These are phyloP conservation scores for Neodiprion fabricii DNA, from an alignment of 1,140 invertebrate genomes.

Conservation along the genomic window DNA sequence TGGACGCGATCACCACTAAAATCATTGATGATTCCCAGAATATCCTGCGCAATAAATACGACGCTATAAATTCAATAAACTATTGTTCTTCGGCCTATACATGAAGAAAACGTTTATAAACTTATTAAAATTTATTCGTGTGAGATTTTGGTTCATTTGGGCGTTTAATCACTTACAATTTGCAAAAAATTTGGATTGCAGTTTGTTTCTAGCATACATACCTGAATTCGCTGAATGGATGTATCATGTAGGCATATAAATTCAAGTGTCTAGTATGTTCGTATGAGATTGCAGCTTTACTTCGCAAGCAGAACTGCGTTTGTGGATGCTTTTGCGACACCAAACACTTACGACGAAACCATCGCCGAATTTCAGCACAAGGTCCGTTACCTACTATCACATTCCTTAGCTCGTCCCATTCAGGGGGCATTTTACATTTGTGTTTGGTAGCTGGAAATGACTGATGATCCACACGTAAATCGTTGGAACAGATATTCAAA, in stretches of 20 bases:
- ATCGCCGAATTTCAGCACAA: constrained; percentile 31
- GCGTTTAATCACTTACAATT: constrained; percentile 2
- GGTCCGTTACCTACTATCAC: constrained; percentile 23
- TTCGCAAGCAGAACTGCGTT: constrained; percentile 45
- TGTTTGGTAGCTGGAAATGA: constrained; percentile 30
- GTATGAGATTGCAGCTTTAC: constrained; percentile 39
- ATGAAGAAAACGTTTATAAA: background rate
- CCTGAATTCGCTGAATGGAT: constrained; percentile 52
- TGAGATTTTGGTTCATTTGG: background rate
- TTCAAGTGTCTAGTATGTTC: constrained; percentile 50
- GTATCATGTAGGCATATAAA: constrained; percentile 46
- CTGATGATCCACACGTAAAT: background rate
- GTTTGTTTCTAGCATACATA: constrained; percentile 15
- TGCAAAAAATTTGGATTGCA: background rate
- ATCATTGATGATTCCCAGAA: constrained; percentile 47
- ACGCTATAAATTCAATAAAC: background rate
- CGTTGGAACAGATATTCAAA: too few species aligned
- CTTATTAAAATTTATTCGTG: too few species aligned
- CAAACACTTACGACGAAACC: constrained; percentile 31
- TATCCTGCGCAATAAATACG: constrained; percentile 31
- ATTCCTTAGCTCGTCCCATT: constrained; percentile 30
- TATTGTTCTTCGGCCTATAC: constrained; percentile 6
- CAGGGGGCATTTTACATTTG: constrained; percentile 30
- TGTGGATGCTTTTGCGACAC: constrained; percentile 35
- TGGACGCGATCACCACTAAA: constrained; percentile 26